Conservation (phyloP, 1,140 invertebrate genomes). For the Gerris buenoi region DNA sequence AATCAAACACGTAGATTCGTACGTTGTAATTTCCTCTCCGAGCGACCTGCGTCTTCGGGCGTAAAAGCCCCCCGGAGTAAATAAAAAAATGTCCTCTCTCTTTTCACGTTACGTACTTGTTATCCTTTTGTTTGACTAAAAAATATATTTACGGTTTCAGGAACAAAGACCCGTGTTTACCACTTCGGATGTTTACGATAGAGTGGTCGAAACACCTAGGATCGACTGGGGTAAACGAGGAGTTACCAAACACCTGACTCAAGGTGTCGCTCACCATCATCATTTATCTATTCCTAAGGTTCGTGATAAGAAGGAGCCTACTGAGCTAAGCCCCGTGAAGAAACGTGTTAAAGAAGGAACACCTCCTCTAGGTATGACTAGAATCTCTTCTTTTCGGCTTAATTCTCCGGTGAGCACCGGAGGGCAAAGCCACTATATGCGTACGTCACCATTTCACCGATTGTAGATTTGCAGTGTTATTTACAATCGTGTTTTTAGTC, state of each 20-base stretch:
- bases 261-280: slow-evolving; percentile 29
- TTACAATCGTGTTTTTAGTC: too few species aligned
- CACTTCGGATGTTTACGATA: slow-evolving; percentile 24
- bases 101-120: too few species aligned
- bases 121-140: too few species aligned
- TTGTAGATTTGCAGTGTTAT: too few species aligned
- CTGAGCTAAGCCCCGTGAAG: slow-evolving; percentile 89
- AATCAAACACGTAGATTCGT: too few species aligned
- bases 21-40: too few species aligned
- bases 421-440: not conserved
- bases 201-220: slow-evolving; percentile 23
- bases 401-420: not conserved
- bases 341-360: slow-evolving; percentile 95
- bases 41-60: too few species aligned
- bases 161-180: slow-evolving; percentile 37
- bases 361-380: slow-evolving; percentile 55
- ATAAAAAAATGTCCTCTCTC: too few species aligned
- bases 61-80: too few species aligned
- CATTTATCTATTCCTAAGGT: slow-evolving; percentile 26
- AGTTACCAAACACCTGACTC: slow-evolving; percentile 19
- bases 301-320: slow-evolving; percentile 67
- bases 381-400: too few species aligned
- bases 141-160: slow-evolving; percentile 32
- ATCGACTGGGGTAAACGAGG: slow-evolving; percentile 18
- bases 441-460: too few species aligned